Conservation (phyloP, 2,797 vertebrate species). For the Anabacerthia variegaticeps region DNA sequence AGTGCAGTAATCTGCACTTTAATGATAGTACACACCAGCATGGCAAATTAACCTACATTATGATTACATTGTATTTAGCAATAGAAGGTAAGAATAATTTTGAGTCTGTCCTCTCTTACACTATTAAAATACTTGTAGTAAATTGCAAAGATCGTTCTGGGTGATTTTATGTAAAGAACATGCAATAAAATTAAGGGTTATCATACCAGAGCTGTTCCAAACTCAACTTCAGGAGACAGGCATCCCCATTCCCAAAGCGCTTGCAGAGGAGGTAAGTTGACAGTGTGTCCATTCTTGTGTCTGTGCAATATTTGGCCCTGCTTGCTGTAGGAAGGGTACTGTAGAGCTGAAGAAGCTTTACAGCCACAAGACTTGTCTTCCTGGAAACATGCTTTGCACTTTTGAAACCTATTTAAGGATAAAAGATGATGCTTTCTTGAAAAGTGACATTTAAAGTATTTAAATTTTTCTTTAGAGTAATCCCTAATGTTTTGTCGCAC, state of each 20-base stretch:
- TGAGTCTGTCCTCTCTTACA: not conserved
- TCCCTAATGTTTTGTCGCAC: not conserved
- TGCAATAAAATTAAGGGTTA: not conserved
- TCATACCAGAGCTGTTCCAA: not conserved
- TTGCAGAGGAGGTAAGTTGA: not conserved
- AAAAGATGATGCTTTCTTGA: not conserved
- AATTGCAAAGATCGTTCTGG: not conserved
- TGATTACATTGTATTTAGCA: not conserved
- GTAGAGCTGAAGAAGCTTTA: not conserved
- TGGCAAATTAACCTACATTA: not conserved
- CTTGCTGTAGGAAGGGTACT: not conserved
- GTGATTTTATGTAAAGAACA: not conserved
- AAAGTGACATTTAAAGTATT: not conserved
- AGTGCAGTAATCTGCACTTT: not conserved
- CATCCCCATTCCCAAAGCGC: not conserved
- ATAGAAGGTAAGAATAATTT: not conserved
- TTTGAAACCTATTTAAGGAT: not conserved
- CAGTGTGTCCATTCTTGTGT: rapidly evolving
- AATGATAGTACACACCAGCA: not conserved
- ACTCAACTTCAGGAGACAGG: rapidly evolving
- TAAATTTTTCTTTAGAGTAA: not conserved
- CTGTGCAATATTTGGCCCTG: not conserved
- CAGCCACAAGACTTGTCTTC: not conserved
- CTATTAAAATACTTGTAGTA: not conserved
- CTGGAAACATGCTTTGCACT: not conserved